Percentiles rank a stretch among this genome's conserved stretches.
Evolutionary conservation across 2,113 vertebrate species (phyloP).

Genomic region (Cnemophilus loriae): DNA sequence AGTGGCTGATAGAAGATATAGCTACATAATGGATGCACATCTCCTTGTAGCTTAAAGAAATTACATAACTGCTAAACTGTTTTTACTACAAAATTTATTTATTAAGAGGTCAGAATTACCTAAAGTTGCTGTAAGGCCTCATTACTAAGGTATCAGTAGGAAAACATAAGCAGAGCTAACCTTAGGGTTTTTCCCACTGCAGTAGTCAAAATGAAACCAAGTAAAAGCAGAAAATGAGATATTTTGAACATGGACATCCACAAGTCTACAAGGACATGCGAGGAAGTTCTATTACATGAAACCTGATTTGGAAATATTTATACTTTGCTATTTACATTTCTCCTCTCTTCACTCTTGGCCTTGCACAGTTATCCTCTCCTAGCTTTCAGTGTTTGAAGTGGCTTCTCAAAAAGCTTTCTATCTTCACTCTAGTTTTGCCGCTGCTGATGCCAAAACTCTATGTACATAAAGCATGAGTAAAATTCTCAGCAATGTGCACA

Average conservation of each 20-base stretch:
- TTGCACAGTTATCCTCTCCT: not conserved
- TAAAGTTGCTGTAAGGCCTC: not conserved
- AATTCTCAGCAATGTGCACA: not conserved
- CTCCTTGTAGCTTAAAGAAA: not conserved
- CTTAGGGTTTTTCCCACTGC: rapidly evolving
- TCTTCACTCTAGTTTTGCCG: not conserved
- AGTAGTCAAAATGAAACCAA: not conserved
- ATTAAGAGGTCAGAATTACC: not conserved
- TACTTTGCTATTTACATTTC: not conserved
- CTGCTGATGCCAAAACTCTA: not conserved
- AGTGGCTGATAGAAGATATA: not conserved
- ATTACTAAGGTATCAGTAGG: not conserved
- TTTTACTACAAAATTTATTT: not conserved
- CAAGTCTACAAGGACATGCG: rapidly evolving
- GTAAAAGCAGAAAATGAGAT: not conserved
- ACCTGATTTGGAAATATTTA: not conserved
- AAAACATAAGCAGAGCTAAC: not conserved
- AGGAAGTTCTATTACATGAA: not conserved
- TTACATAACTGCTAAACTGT: not conserved
- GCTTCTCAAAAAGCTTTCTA: not conserved
- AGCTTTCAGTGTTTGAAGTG: not conserved
- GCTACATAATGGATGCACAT: not conserved
- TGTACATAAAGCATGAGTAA: not conserved
- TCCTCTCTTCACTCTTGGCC: rapidly evolving
- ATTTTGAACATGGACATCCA: not conserved